Evolutionary conservation across 2,113 vertebrate genomes (phyloP).

Genomic region (Syngnathus scovelli): DNA sequence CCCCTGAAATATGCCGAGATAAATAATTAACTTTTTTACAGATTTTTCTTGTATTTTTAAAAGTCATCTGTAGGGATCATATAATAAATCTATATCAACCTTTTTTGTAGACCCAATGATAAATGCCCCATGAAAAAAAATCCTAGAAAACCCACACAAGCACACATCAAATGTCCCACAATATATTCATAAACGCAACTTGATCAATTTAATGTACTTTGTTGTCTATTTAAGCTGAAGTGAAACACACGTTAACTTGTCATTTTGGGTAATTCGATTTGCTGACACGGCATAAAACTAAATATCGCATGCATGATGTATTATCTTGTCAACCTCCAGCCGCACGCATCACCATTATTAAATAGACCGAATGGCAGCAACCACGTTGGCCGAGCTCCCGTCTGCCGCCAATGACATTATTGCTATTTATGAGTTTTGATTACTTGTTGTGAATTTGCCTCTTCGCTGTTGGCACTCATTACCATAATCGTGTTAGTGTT

Average conservation of each 20-base stretch:
- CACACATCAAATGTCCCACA: too few species aligned
- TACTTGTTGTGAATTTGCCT: conserved; percentile 44
- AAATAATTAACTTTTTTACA: too few species aligned
- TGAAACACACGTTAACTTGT: conserved; percentile 22
- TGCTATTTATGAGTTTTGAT: conserved; percentile 58
- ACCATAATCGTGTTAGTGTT: conserved; percentile 64
- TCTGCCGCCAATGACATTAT: conserved; percentile 52
- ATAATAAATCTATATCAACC: too few species aligned
- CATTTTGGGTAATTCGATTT: conserved; percentile 44
- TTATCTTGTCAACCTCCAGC: conserved; percentile 4
- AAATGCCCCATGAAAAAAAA: too few species aligned
- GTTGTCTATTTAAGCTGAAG: conserved; percentile 6
- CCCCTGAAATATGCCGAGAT: too few species aligned
- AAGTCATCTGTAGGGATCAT: too few species aligned
- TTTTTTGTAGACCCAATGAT: too few species aligned
- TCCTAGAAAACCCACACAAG: too few species aligned
- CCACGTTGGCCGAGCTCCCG: conserved; percentile 43
- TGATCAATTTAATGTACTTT: background rate
- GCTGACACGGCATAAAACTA: conserved; percentile 40
- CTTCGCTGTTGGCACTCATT: conserved; percentile 50
- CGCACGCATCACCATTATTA: conserved; percentile 43
- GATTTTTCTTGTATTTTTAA: too few species aligned
- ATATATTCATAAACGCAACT: background rate
- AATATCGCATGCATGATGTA: conserved; percentile 42
- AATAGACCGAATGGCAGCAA: conserved; percentile 43